Base-by-base conservation (phyloP, 2,797 vertebrate species). In the Onychomys leucogaster region DNA sequence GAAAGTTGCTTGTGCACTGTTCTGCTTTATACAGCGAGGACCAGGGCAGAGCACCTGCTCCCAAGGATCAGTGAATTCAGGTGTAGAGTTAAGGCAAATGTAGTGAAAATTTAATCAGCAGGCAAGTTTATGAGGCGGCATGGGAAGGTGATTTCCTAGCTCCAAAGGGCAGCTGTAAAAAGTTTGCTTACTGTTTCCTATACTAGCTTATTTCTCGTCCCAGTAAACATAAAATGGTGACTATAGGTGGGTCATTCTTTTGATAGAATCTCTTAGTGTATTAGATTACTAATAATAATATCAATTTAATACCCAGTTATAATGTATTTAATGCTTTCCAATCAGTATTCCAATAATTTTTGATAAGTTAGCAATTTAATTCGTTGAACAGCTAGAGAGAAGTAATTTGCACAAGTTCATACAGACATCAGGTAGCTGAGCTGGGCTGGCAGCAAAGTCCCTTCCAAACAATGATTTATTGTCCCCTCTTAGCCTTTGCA, bases 21-120 rank as follows among this genome's bases (percentile, higher is more conserved):
- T 87, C 75, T 81, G 49, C 23, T 67, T 91, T 93, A 27, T 41
- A 75, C 9, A 82, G 77, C 49, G 37, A 90, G n/a, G 5, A 84
- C 14, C 11, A 71, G 78, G 7, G 3, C 59, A 80, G 11, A 80
- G 21, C 37, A 43, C 75, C 82, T 96, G 84, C 90, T 86, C 37
- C 93, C 73, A 85, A 91, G 82, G 87, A 61, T 90, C 92, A 94
- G 46, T 11, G 37, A 84, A 91, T 71, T 73, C 93, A 96, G 67
- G 49, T 94, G 90, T 90, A 81, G 83, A 78, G n/a, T 91, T 71
- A 93, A 95, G 92, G 77, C 34, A 90, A 80, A 75, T 13, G 16
- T 37, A 52, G 88, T 93, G 92, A 91, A 90, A 85, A 75, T 75
- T 88, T 82, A 90, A 82, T 93, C 71, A 93, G 67, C 10, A 89